Percentiles rank a stretch among this genome's conserved stretches.
Conservation (phyloP, 2,797 vertebrate species). For the Cuniculus paca region DNA sequence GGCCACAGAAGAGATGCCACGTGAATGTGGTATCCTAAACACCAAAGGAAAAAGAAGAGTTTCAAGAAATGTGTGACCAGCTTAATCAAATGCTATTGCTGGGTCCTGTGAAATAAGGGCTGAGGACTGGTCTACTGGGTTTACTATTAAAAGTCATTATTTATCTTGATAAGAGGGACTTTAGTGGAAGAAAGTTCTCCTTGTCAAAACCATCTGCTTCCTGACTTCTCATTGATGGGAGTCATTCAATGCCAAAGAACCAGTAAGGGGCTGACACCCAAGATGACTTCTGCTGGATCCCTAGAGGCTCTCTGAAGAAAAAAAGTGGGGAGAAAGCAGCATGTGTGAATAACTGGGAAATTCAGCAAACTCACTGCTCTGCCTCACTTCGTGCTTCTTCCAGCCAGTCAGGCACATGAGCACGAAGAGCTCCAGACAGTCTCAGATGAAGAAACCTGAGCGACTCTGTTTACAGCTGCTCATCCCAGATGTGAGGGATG, state of each 20-base stretch:
- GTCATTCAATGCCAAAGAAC: not conserved
- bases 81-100: not conserved
- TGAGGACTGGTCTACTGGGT: not conserved
- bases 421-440: not conserved
- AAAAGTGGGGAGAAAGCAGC: not conserved
- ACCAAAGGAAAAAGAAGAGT: not conserved
- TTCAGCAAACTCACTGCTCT: not conserved
- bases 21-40: not conserved
- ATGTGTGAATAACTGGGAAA: not conserved
- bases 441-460: not conserved
- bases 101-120: not conserved
- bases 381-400: not conserved
- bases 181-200: constrained; percentile 45
- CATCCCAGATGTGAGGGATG: constrained; percentile 2
- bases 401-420: not conserved
- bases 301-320: not conserved
- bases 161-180: not conserved
- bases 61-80: not conserved
- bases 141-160: not conserved
- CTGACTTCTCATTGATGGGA: constrained; percentile 41
- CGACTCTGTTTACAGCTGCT: not conserved
- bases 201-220: constrained; percentile 48
- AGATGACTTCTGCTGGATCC: not conserved
- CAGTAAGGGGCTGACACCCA: not conserved
- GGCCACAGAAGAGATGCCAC: not conserved